Percentiles rank a stretch among this genome's conserved stretches.
phyloP scores from a whole-genome alignment of 1,140 invertebrate species.

The Ganaspis sp. region DNA sequence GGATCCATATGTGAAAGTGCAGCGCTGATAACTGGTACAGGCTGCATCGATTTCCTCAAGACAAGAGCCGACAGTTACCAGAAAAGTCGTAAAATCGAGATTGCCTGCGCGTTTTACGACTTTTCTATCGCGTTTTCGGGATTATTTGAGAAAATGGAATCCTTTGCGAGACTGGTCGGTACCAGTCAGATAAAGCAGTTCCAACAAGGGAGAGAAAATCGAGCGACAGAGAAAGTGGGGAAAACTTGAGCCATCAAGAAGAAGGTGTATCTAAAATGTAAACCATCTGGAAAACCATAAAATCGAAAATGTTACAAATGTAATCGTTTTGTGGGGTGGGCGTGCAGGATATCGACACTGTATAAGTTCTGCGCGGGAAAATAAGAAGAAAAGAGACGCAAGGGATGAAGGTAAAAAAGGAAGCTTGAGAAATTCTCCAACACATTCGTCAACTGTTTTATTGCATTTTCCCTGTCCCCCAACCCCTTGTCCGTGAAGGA shows the following conservation, averaged over 20 bases:
- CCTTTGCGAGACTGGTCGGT: slow-evolving; percentile 48
- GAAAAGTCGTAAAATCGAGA: slow-evolving; percentile 65
- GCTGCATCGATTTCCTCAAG: slow-evolving; percentile 34
- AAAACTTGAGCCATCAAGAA: neutral
- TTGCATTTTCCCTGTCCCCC: neutral
- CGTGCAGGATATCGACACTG: neutral
- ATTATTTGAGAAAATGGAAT: slow-evolving; percentile 71
- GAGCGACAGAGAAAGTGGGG: slow-evolving; percentile 24
- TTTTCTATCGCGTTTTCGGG: slow-evolving; percentile 63
- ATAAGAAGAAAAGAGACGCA: neutral
- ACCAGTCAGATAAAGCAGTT: slow-evolving; percentile 15
- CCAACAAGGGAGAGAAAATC: neutral
- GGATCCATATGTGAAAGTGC: slow-evolving; percentile 40
- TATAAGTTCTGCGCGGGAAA: neutral
- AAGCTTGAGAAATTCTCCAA: neutral
- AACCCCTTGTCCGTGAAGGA: neutral
- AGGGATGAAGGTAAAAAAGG: neutral
- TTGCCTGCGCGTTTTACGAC: slow-evolving; percentile 64
- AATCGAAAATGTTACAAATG: slow-evolving; percentile 55
- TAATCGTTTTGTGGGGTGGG: slow-evolving; percentile 35
- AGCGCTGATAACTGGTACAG: slow-evolving; percentile 36
- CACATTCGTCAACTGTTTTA: slow-evolving; percentile 30
- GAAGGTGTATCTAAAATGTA: slow-evolving; percentile 47
- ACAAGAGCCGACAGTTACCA: slow-evolving; percentile 35
- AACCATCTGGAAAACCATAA: slow-evolving; percentile 67